These are phyloP conservation scores for Ctenomys sociabilis DNA, from an alignment of 2,113 vertebrate species.

Conservation along the genomic window DNA sequence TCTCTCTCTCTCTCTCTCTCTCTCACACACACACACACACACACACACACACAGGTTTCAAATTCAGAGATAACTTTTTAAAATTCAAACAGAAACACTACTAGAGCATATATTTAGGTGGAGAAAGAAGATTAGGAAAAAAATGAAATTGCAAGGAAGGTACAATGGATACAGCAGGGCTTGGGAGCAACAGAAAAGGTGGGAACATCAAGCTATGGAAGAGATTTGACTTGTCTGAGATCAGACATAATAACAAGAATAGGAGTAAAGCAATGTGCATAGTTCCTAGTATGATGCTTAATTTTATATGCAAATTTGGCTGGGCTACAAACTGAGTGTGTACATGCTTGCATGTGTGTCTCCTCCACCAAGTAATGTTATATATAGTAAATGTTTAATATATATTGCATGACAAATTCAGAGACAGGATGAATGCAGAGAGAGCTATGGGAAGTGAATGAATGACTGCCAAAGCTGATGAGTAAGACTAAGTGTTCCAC, in stretches of 20 bases:
- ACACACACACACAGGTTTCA: neutral
- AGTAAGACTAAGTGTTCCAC: neutral
- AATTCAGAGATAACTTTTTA: neutral
- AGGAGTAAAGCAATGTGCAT: neutral
- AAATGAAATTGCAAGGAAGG: neutral
- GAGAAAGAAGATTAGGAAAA: neutral
- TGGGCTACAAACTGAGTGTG: neutral
- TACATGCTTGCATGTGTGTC: neutral
- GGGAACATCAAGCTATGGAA: neutral
- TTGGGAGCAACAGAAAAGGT: neutral
- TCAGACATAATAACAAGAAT: conserved; percentile 11
- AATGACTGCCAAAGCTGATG: neutral
- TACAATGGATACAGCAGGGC: neutral
- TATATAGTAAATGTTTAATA: neutral
- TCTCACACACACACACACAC: neutral
- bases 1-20: too few species aligned
- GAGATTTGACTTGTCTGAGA: neutral
- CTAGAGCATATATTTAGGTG: neutral
- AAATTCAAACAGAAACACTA: conserved; percentile 13
- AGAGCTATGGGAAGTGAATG: neutral
- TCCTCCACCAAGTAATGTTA: neutral
- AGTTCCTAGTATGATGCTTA: neutral
- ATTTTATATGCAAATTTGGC: neutral
- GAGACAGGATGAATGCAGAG: neutral
- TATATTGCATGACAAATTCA: neutral